These are phyloP conservation scores for Spisula subtruncata DNA, from an alignment of 2,888 invertebrate species.

Conservation along the genomic window DNA sequence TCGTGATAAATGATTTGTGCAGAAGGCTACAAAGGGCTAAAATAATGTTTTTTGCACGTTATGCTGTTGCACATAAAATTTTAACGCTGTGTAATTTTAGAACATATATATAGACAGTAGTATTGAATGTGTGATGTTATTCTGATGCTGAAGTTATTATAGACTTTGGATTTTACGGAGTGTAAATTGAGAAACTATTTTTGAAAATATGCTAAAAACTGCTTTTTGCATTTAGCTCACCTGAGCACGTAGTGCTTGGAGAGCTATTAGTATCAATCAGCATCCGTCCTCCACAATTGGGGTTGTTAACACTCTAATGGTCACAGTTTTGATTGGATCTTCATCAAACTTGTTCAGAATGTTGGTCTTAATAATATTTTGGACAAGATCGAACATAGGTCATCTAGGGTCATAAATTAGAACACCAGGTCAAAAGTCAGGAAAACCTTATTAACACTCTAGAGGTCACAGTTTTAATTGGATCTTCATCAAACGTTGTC, in stretches of 20 bases:
- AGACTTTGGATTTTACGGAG: no score
- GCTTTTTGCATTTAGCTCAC: constrained; percentile 1
- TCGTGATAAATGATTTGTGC: no score
- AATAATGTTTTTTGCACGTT: constrained; percentile 1
- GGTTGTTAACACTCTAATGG: not conserved
- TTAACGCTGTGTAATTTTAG: constrained; percentile 1
- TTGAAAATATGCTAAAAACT: constrained; percentile 1
- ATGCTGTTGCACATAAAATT: constrained; percentile 1
- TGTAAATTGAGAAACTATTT: not conserved
- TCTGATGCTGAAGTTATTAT: not conserved
- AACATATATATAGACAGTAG: constrained; percentile 1
- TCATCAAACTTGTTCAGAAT: not conserved
- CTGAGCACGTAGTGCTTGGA: not conserved
- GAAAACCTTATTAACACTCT: not conserved
- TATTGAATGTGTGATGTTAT: constrained; percentile 1
- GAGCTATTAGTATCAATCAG: not conserved
- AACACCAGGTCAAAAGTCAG: not conserved
- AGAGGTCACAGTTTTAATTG: not conserved
- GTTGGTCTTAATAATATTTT: constrained; percentile 1
- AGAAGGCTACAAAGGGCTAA: not conserved
- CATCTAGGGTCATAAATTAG: not conserved
- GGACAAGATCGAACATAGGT: constrained; percentile 6
- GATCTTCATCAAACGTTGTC: not conserved
- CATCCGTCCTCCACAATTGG: not conserved
- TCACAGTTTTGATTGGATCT: not conserved